Evolutionary conservation across 2,888 invertebrate genomes (phyloP), one percentile per base, ranked within the genome.

Genomic region (Sesia bembeciformis): DNA sequence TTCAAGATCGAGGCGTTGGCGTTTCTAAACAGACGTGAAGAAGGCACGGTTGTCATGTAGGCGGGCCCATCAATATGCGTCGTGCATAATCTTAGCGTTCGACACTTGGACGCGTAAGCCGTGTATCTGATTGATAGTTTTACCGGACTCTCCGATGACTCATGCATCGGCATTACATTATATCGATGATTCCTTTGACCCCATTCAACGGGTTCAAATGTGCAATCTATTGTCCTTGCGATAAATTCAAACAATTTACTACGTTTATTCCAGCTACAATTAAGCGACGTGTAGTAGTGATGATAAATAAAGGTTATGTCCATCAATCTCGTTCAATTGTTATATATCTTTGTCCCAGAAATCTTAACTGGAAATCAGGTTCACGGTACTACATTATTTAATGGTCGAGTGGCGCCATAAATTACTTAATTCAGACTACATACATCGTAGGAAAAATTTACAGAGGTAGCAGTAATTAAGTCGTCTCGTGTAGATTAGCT

Each of bases 101-200:
- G 79, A 76, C 78, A 78, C 75, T 72, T 64, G 56, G 58, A 64
- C 66, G 68, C 81, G 81, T 81, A 84, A 76, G 67, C 68, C 64
- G 80, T 65, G 65, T 81, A 65, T 66, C 69, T 76, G 78, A 84
- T 83, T 77, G 78, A 80, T 77, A 77, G 72, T 70, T 69, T 73
- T 71, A 69, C 74, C 72, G 82, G 82, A 81, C 78, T 78, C 76
- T 81, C 78, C 74, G 64, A 66, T 88, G 87, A 88, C 66, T 88
- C 85, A 87, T 62, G 60, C 70, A 74, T 76, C 76, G 78, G 76
- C 78, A 78, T 76, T 74, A 74, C 74, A 76, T 78, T 76, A 77
- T 68, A 68, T 66, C 65, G 70, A 66, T 73, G 78, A 78, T 78
- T 84, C 80, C 80, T 84, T 81, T 87, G 82, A 85, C 87, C 84